Evolutionary conservation across 2,113 vertebrate species (phyloP), one percentile per base, ranked within the genome.

Genomic region (Oxyruncus cristatus): DNA sequence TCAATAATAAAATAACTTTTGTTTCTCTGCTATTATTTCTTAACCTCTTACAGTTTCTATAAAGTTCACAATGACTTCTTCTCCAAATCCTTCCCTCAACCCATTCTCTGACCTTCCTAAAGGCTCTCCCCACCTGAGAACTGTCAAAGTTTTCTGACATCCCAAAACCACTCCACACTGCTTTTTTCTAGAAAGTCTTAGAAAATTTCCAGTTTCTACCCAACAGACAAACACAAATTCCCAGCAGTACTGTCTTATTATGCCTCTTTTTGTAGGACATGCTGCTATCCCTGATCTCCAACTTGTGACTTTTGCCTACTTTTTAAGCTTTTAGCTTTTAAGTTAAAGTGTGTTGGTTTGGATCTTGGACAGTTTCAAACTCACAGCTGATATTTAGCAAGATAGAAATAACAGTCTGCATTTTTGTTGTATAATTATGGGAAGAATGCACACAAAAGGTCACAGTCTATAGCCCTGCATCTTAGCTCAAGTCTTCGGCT

Each of bases 371-470:
- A 59, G 76, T 86, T 90, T 84, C 85, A 86, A 89, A 63, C 39
- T 94, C 68, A 55, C 32, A 95, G 79, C 21, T 93, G 75, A 65
- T 92, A 81, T 41, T 94, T 81, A 91, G 70, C 56, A 78, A 94
- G 46, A 85, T 24, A 88, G 67, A 94, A 96, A 96, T 71, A 95
- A 84, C 67, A 87, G 86, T 76, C 93, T 90, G 89, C 61, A 85
- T 88, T 95, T 95, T 91, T 92, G 74, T 77, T 92, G 72, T 67
- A 80, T 93, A 95, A 74, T 92, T 77, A 47, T 75, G 49, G 52
- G 88, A 96, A 88, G 79, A 95, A 94, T 91, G 92, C 68, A 89
- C 53, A 68, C 68, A 93, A 93, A 95, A 92, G 79, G 85, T 96
- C 85, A 89, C 39, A 78, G 68, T 80, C 65, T 81, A 80, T 59